Base-by-base conservation (phyloP, 2,888 invertebrate species). In the Luffia ferchaultella region DNA sequence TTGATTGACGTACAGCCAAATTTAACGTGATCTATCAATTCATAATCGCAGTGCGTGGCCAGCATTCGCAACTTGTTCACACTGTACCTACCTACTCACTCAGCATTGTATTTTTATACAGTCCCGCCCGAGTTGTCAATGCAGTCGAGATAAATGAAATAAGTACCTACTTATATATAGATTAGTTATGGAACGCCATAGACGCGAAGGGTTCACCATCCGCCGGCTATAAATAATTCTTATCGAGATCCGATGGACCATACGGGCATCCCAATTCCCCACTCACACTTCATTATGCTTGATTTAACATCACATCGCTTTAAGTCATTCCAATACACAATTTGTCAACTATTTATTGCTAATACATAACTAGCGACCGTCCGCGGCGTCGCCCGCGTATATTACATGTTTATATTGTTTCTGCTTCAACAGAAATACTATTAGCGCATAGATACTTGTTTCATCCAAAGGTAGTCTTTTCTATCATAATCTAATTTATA, bases 181-280 rank as follows among this genome's bases (percentile, higher is more conserved):
- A 30, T 12, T 3, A 30, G 30, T 12, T 30, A 30, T 12, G 30
- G 30, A 30, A 30, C 30, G 30, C 30, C 30, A 30, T 12, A 30
- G 30, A 30, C 12, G 30, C 30, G 30, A 30, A 30, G 30, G 30
- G 30, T 30, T 30, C 30, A 30, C 30, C 30, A 12, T 30, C 16
- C 43, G 66, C 60, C 60, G 59, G 64, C 67, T 60, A 76, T 79
- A 78, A 74, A 79, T 78, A 72, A 71, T 62, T 62, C 63, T 75
- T 79, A 78, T 78, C 77, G 56, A 64, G 58, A 66, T 65, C 56
- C 58, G 52, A 58, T 61, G 60, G 59, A 60, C 60, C 58, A 64
- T 65, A 62, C 56, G 60, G 58, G 55, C 30, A 12, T 3, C 5
- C 30, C 12, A 12, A 30, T 30, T 30, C 5, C 30, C 30, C 30